Evolutionary conservation across 30 jellyfish, hydroid and myxozoan genomes (phyloP).

Genomic region (Morbakka virulenta): DNA sequence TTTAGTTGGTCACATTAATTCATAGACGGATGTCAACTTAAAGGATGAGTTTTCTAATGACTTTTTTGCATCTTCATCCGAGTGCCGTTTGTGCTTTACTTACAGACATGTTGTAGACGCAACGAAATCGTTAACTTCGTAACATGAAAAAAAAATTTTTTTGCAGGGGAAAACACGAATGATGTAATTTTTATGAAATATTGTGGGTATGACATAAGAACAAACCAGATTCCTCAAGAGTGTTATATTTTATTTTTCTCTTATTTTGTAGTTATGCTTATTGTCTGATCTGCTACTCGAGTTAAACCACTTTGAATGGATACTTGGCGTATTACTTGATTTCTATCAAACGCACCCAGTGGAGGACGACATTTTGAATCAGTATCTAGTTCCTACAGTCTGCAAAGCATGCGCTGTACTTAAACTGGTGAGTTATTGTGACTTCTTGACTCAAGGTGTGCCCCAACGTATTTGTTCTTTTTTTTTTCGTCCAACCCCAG

Average conservation of each 20-base stretch:
- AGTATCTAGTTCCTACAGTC: conserved; percentile 77
- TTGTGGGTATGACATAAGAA: no score
- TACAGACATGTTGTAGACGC: no score
- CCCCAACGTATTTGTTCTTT: background rate
- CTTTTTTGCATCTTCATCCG: no score
- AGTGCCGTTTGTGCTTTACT: no score
- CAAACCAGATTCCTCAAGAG: no score
- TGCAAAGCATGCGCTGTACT: conserved; percentile 89
- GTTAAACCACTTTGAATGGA: conserved; percentile 89
- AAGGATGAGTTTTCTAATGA: no score
- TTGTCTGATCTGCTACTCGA: conserved; percentile 87
- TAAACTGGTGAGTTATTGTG: conserved; percentile 48
- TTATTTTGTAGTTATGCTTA: conserved; percentile 52
- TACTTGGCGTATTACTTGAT: conserved; percentile 77
- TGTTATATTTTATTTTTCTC: background rate
- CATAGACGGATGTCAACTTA: no score
- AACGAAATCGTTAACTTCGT: no score
- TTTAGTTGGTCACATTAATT: no score
- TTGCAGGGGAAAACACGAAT: no score
- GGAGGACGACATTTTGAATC: conserved; percentile 74
- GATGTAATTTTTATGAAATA: no score
- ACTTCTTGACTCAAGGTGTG: background rate
- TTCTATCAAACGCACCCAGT: conserved; percentile 72
- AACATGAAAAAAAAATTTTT: no score
- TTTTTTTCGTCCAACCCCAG: background rate